Base-by-base conservation (phyloP, 2,888 invertebrate species). In the Hylaea fasciaria region DNA sequence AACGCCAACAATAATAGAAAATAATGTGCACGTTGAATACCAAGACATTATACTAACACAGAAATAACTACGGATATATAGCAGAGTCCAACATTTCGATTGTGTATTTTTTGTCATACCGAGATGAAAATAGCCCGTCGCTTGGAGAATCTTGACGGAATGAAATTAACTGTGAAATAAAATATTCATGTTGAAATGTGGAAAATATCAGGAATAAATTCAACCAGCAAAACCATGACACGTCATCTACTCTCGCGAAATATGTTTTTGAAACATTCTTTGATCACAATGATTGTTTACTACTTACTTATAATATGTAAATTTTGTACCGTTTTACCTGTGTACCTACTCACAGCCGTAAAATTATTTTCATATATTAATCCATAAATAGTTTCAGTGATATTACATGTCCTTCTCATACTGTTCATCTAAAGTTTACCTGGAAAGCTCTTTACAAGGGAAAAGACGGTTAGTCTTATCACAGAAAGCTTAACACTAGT, bases 41-140 rank as follows among this genome's bases (percentile, higher is more conserved):
- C 16, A 47, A 28, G 9, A 32, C 32, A 32, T 32, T 32, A 32
- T 32, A 32, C 32, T 32, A 32, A 10, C 32, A 2, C 62, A 44
- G 43, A 59, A 68, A 65, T 63, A 65, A 49, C 53, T 13, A 22
- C 22, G n/a, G n/a, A 22, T 5, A 5, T 22, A 51, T 50, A 54
- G 44, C 28, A 40, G 32, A 57, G 62, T 52, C 58, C 41, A 63
- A 65, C 61, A 62, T 62, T 65, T 64, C 57, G 57, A 66, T 65
- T 65, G 66, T 69, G 47, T 62, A 57, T 63, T 62, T 64, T 66
- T 58, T 63, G 60, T 62, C 45, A 60, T 54, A 54, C 49, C 45
- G 29, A 51, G 51, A 49, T 54, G 54, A 57, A 60, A 60, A 66
- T 64, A 65, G 62, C 13, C 47, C 11, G 60, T 66, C 58, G 61